Base-by-base conservation (phyloP, 2,888 invertebrate species). In the Strigamia maritima region DNA sequence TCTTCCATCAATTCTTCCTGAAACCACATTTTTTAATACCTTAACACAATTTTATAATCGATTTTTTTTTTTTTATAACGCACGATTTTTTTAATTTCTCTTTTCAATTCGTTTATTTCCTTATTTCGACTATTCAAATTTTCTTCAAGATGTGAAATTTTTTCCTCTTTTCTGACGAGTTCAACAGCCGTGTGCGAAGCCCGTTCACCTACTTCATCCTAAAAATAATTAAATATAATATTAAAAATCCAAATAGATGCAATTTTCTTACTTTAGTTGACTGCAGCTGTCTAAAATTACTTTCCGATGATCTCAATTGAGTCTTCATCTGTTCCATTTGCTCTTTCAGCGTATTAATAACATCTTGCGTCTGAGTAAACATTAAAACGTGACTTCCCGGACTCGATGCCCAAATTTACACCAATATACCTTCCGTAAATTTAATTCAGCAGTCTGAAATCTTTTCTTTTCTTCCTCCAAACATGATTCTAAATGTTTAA, bases 311-410 rank as follows among this genome's bases (percentile, higher is more conserved):
- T 2, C 89, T 89, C n/a, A 90, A 84, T 84, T 90, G 89, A 75
- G 89, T 89, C 81, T 90, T 90, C 75, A 90, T 88, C 83, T 89
- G 89, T 0, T 90, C 88, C 14, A 83, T 70, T 14, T 83, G 82
- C 40, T 81, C 81, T 10, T 80, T 80, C 49, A 79, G 81, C 49
- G 81, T 81, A 4, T 82, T 82, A 81, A 92, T 87, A 81, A 89
- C 89, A 83, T 92, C 91, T 80, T 91, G 90, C 70, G 90, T 87
- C 86, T 92, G 92, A n/a, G 90, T 90, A 76, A 54, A 49, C 79
- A 80, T 12, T 3, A 77, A 40, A 74, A 74, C 14, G 14, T 31
- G 10, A 28, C 35, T 19, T 35, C 31, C 10, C 8, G 26, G 16
- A n/a, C 76, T 12, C 28, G 4, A 75, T 22, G 7, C 4, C 7